These are phyloP conservation scores for Pempheris klunzingeri DNA, from an alignment of 2,797 vertebrate species.

Conservation along the genomic window DNA sequence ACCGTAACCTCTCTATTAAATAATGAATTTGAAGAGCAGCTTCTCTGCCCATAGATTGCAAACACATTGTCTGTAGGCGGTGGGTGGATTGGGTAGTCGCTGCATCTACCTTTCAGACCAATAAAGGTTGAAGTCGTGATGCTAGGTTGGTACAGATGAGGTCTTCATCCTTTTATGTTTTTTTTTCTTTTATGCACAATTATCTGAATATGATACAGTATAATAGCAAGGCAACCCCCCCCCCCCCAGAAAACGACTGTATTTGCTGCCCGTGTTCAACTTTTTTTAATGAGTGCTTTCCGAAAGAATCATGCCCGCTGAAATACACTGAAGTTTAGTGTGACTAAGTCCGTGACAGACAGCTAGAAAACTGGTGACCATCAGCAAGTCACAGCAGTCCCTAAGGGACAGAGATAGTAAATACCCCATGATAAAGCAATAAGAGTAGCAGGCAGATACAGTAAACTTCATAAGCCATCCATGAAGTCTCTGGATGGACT, in stretches of 20 bases:
- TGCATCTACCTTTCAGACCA: conserved; percentile 24
- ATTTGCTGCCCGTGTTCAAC: neutral
- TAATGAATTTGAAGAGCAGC: conserved; percentile 62
- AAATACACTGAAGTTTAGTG: conserved; percentile 4
- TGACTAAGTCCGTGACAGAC: conserved; percentile 23
- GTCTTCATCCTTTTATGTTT: conserved; percentile 1
- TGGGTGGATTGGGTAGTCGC: neutral
- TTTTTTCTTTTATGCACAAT: neutral
- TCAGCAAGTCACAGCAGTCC: conserved; percentile 36
- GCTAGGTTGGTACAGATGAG: neutral
- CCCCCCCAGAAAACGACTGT: neutral
- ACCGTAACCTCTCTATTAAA: conserved; percentile 59
- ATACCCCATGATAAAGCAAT: conserved; percentile 35
- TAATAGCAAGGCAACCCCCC: neutral
- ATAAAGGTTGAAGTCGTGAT: conserved; percentile 58
- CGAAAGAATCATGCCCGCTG: neutral
- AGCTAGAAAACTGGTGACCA: conserved; percentile 32
- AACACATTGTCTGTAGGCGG: conserved; percentile 21
- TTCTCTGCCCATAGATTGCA: conserved; percentile 33
- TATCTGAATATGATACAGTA: conserved; percentile 9
- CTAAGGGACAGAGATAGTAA: conserved; percentile 28
- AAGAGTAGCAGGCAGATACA: conserved; percentile 34
- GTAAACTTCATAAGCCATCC: conserved; percentile 29
- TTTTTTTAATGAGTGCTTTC: conserved; percentile 19
- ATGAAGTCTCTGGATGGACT: conserved; percentile 27